A percentile compares a stretch with the other conserved stretches of the same genome.
Evolutionary conservation across 2,888 invertebrate species (phyloP).

Genomic region (Barypeithes pellucidus): DNA sequence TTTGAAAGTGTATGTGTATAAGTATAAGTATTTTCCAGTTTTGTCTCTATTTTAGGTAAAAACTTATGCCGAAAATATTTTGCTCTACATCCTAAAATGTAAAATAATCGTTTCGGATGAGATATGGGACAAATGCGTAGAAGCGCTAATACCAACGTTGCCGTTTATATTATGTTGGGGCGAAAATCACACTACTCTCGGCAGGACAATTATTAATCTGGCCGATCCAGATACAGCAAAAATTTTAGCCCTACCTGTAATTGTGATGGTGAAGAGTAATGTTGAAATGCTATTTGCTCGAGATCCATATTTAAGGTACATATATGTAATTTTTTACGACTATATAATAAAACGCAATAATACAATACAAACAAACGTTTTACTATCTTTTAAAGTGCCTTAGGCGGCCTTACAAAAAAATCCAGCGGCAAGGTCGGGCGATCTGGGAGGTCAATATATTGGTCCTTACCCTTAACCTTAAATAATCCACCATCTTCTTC

Average conservation of each 20-base stretch:
- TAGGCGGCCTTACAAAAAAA: too few relatives aligned
- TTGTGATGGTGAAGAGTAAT: constrained; percentile 74
- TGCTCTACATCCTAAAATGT: constrained; percentile 78
- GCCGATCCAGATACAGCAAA: constrained; percentile 78
- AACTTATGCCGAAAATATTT: constrained; percentile 75
- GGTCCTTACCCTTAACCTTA: too few relatives aligned
- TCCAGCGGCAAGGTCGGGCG: too few relatives aligned
- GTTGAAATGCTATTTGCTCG: constrained; percentile 71
- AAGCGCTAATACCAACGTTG: constrained; percentile 75
- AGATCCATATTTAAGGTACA: constrained; percentile 63
- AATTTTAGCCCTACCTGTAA: constrained; percentile 74
- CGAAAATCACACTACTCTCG: constrained; percentile 72
- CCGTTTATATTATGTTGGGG: constrained; percentile 77
- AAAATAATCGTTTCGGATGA: constrained; percentile 76
- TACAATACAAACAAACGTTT: too few relatives aligned
- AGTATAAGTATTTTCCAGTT: too few relatives aligned
- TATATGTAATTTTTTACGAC: neutral
- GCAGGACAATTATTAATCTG: constrained; percentile 77
- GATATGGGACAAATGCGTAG: constrained; percentile 77
- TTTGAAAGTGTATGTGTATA: too few relatives aligned
- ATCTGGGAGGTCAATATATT: too few relatives aligned
- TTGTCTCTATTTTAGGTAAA: constrained; percentile 73
- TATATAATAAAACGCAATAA: too few relatives aligned
- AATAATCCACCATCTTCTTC: too few relatives aligned
- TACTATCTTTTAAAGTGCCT: too few relatives aligned